Conservation (phyloP, 2,888 invertebrate species). For the Willowsia nigromaculata region DNA sequence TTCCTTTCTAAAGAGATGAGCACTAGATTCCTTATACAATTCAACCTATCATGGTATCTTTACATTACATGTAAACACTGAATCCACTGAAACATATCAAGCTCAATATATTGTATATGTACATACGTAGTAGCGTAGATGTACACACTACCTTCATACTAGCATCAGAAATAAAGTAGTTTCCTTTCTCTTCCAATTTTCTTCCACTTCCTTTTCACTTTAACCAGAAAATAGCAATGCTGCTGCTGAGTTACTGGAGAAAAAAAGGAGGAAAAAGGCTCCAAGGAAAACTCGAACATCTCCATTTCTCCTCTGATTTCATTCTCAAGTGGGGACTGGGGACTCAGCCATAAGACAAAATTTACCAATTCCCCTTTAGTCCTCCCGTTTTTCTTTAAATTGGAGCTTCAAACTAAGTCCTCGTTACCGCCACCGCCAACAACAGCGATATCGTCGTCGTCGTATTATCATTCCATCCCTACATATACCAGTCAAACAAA, state of each 20-base stretch:
- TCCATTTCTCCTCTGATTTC: constrained; percentile 52
- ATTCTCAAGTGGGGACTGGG: constrained; percentile 67
- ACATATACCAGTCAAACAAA: neutral
- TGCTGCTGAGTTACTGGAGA: constrained; percentile 1
- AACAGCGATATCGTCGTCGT: constrained; percentile 1
- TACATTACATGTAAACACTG: no score
- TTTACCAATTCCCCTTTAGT: constrained; percentile 61
- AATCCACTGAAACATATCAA: no score
- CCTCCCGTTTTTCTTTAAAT: constrained; percentile 56
- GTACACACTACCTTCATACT: neutral
- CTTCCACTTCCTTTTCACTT: constrained; percentile 58
- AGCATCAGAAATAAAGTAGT: neutral
- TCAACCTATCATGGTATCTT: no score
- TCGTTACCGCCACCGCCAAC: constrained; percentile 49
- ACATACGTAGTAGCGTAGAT: neutral
- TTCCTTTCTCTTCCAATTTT: constrained; percentile 65
- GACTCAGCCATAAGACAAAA: constrained; percentile 57
- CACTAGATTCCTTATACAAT: neutral
- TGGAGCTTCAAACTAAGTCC: constrained; percentile 67
- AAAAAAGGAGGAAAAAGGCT: constrained; percentile 50
- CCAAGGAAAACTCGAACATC: constrained; percentile 33
- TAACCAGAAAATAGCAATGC: constrained; percentile 51
- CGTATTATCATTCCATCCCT: neutral
- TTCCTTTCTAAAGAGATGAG: neutral
- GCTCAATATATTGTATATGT: neutral